Base-by-base conservation (phyloP, 2,888 invertebrate genomes). In the Brachynemurus nebulosus region DNA sequence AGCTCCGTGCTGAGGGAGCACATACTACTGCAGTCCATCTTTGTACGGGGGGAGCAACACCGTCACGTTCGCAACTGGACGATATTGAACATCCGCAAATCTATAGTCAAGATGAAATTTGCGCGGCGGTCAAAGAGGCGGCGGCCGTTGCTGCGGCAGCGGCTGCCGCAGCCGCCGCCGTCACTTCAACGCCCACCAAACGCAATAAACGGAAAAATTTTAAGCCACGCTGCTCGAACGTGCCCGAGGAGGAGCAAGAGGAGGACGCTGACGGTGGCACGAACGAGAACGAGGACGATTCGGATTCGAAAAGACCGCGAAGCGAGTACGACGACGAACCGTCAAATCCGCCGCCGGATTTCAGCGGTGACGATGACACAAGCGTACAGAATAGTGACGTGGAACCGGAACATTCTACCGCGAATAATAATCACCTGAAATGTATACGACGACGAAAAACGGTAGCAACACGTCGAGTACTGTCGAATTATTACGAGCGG, bases 131-230 rank as follows among this genome's bases (percentile, higher is more conserved):
- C n/a, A 16, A 33, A 8, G 33, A n/a, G 16, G 33, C 33, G 12
- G 33, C 33, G 16, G 33, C 33, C 5, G 33, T 33, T 33, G 33
- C n/a, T 6, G 33, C 33, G 16, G 16, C 33, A 16, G 33, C 27
- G 9, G 27, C n/a, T 14, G 9, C 33, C 33, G 27, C 27, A 25
- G n/a, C 33, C 9, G 33, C 37, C 11, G 17, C 17, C 9, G 12
- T 20, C 5, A 20, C 17, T 18, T 20, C 37, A 8, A 34, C 42
- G 18, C 33, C 42, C 9, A 34, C 75, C 49, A 77, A 78, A 61
- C 70, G 80, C 55, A 83, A 83, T 67, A 82, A 83, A 55, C 67
- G 84, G 52, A 84, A 84, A 63, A 83, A 84, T 61, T 81, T 84
- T 64, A 78, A 80, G 55, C 86, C 86, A 0, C 68, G 84, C 54